Percentiles rank a stretch among this genome's conserved stretches.
These are phyloP conservation scores for Agrochola lychnidis DNA, from an alignment of 2,888 invertebrate genomes.

Conservation along the genomic window DNA sequence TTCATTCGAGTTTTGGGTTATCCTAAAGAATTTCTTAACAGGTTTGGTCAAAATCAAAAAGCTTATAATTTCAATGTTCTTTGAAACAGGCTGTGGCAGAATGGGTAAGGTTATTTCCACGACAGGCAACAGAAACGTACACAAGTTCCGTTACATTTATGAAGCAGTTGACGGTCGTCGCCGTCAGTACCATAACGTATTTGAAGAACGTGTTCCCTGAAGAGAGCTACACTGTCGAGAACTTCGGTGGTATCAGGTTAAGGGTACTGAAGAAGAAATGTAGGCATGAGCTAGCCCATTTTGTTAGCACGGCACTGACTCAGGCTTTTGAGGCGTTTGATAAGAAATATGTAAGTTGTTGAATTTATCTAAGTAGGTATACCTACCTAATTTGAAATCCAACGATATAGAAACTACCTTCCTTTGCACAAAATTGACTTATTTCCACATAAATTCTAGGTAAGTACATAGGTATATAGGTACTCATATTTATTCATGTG, in stretches of 20 bases:
- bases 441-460: not conserved
- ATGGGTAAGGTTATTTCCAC: slow-evolving; percentile 81
- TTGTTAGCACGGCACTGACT: slow-evolving; percentile 77
- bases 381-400: not conserved
- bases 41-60: not conserved
- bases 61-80: slow-evolving; percentile 3
- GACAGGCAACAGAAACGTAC: slow-evolving; percentile 79
- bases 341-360: slow-evolving; percentile 82
- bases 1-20: not conserved
- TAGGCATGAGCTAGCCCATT: slow-evolving; percentile 80
- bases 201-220: slow-evolving; percentile 79
- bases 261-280: slow-evolving; percentile 81
- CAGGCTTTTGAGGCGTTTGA: slow-evolving; percentile 86
- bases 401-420: not conserved
- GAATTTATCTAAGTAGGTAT: not conserved
- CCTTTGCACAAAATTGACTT: not conserved
- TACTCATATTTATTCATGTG: not conserved
- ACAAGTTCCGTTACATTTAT: slow-evolving; percentile 83
- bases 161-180: slow-evolving; percentile 83
- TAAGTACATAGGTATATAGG: no score
- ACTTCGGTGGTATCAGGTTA: slow-evolving; percentile 77
- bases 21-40: not conserved
- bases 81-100: slow-evolving; percentile 76
- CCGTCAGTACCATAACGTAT: slow-evolving; percentile 82
- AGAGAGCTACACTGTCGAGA: slow-evolving; percentile 77